Evolutionary conservation across 2,797 vertebrate species (phyloP), one percentile per base, ranked within the genome.

Genomic region (Falco naumanni): DNA sequence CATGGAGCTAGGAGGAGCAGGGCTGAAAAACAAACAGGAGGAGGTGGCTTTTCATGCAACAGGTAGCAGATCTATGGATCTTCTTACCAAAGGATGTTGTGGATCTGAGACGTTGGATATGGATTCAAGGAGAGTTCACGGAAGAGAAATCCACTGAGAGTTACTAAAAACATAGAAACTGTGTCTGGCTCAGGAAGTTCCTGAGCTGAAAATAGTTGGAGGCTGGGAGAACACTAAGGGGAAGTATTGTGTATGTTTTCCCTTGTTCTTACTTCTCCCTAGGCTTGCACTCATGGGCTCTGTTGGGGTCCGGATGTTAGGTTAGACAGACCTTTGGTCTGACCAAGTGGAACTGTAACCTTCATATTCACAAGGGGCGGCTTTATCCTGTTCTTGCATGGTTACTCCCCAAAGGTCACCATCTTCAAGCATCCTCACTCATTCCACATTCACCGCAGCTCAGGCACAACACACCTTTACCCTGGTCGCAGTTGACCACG

Each of bases 131-230:
- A 89, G 75, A 89, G 60, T 70, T 87, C 45, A 48, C 0, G 0
- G 48, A 84, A 94, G 26, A 91, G 10, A 90, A 95, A 70, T 90
- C 81, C 60, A 93, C 64, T 50, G 90, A 87, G 89, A 83, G 11
- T 83, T 87, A 68, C 78, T 92, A 66, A 93, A 94, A 80, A 85
- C 93, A 87, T 22, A 92, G 74, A 95, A 94, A 84, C 28, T 20
- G 22, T 93, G 60, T 93, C 92, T 96, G 78, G 84, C 81, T 93
- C 92, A 92, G 90, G 90, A 95, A 96, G 75, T 87, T 93, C 81
- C 90, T 77, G 93, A 94, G 70, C 66, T 95, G 90, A 95, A 96
- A 96, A 92, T 83, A 96, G 60, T 79, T 77, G 89, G 51, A 95
- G 78, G 60, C 72, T 74, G 56, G 68, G 60, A 64, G 61, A 90